Evolutionary conservation across 2,888 invertebrate genomes (phyloP).

Genomic region (Embidobia sp.): DNA sequence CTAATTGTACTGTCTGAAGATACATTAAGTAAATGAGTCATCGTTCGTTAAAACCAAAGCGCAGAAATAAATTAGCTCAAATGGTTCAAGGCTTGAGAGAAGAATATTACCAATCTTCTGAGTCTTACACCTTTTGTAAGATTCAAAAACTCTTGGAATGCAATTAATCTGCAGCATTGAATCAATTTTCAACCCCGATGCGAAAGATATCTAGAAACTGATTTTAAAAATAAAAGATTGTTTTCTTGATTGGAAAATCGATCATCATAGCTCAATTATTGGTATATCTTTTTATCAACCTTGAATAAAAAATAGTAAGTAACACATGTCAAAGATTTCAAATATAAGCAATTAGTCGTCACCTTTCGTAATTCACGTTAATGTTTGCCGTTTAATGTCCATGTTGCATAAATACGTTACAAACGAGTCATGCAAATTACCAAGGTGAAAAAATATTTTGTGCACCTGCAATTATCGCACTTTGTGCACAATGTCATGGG

Average conservation of each 20-base stretch:
- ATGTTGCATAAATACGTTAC: background rate
- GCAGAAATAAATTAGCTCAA: constrained; percentile 43
- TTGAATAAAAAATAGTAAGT: constrained; percentile 7
- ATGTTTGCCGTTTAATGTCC: constrained; percentile 1
- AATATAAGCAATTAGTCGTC: background rate
- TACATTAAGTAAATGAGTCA: constrained; percentile 37
- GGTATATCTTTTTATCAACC: background rate
- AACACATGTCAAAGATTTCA: background rate
- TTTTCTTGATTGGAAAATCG: background rate
- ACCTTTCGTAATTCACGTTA: constrained; percentile 10
- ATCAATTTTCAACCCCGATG: too few relatives aligned
- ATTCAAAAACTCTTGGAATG: constrained; percentile 25
- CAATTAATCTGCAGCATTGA: too few relatives aligned
- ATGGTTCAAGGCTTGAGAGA: constrained; percentile 45
- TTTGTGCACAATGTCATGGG: background rate
- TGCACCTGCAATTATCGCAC: constrained; percentile 5
- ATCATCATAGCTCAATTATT: background rate
- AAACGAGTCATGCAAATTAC: constrained; percentile 19
- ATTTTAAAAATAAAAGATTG: too few relatives aligned
- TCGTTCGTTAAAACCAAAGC: constrained; percentile 33
- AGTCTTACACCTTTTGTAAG: constrained; percentile 38
- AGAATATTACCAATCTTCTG: constrained; percentile 19
- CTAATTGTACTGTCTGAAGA: constrained; percentile 26
- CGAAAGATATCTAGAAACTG: too few relatives aligned
- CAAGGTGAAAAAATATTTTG: constrained; percentile 15